phyloP scores from a whole-genome alignment of 2,888 invertebrate genomes.

The Helicoverpa assulta region DNA sequence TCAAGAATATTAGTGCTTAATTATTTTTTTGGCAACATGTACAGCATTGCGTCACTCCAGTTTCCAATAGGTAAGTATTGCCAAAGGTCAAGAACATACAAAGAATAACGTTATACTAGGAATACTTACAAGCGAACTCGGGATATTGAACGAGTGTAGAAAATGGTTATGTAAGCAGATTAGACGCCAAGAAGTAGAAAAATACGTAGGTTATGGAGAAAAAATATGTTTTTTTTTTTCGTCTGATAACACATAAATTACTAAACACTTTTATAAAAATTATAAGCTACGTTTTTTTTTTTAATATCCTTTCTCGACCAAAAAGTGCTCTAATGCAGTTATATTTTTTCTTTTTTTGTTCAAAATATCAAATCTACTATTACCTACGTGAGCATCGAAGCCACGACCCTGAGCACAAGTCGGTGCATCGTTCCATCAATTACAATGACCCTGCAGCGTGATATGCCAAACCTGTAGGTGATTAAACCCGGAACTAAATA shows the following conservation, averaged over 20 bases:
- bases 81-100: constrained; percentile 30
- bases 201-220: neutral
- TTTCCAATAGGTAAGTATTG: neutral
- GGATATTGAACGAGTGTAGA: neutral
- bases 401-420: constrained; percentile 28
- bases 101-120: neutral
- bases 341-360: too few relatives aligned
- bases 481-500: constrained; percentile 43
- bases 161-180: neutral
- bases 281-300: too few relatives aligned
- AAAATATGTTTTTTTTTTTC: too few relatives aligned
- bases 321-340: too few relatives aligned
- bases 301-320: too few relatives aligned
- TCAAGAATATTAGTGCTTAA: neutral
- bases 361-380: too few relatives aligned
- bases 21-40: constrained; percentile 38
- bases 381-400: constrained; percentile 21
- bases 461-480: constrained; percentile 25
- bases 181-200: neutral
- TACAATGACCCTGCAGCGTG: constrained; percentile 35
- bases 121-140: constrained; percentile 6
- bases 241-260: too few relatives aligned
- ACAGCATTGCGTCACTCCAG: constrained; percentile 16
- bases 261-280: too few relatives aligned
- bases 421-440: constrained; percentile 44